Base-by-base conservation (phyloP, 2,888 invertebrate species). In the Drosophila kanekoi region DNA sequence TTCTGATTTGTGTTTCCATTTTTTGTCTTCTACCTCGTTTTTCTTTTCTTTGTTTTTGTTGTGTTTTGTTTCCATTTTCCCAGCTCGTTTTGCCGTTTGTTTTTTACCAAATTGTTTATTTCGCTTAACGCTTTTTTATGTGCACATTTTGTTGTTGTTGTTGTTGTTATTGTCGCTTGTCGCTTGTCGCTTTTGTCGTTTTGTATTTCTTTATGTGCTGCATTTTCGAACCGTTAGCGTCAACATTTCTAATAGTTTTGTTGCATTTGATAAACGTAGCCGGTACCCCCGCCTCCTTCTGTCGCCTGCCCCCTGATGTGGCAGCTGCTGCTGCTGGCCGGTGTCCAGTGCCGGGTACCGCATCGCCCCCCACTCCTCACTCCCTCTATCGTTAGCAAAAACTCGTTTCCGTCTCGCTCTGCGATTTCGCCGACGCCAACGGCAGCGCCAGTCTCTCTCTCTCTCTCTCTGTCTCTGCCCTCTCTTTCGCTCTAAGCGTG, bases 211-310 rank as follows among this genome's bases (percentile, higher is more conserved):
- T 79, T 77, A 70, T 85, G 63, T 68, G 77, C 71, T 87, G 88
- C 86, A 82, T 87, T 85, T 77, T 77, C 74, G 52, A 60, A 72
- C 88, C 88, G 86, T 83, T 85, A 85, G 56, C 88, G 80, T 77
- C 82, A 70, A 85, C 74, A 68, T 81, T 77, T 76, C 73, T 65
- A 67, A 81, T 77, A 74, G 77, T 79, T 79, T 76, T 71, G 77
- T 58, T 69, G 75, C 76, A 81, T 80, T 81, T 87, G 85, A 82
- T 67, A 63, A 72, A 84, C 84, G 70, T 33, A 68, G 37, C 53
- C 49, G 47, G 44, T 44, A 48, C 38, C 41, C 54, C 37, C 52
- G 10, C 10, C 32, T 16, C 10, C 20, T 16, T 38, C 45, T 13
- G n/a, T 16, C 35, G n/a, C n/a, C n/a, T n/a, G n/a, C 13, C 32